Conservation (phyloP, 2,797 vertebrate genomes). For the Parauchenoglanis ngamensis region DNA sequence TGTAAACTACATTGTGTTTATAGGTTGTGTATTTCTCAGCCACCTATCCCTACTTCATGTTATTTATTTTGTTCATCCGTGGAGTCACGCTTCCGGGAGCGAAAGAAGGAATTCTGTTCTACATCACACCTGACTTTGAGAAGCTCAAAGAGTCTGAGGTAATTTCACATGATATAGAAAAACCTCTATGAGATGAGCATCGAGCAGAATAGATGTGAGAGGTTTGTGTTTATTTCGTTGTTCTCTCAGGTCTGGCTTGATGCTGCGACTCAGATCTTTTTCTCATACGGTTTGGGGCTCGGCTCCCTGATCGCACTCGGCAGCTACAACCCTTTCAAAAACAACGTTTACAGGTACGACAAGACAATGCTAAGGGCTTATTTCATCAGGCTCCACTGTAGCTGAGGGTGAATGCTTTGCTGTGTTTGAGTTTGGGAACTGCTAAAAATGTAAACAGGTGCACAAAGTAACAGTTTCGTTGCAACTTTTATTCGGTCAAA, state of each 20-base stretch:
- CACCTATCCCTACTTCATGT: constrained; percentile 96
- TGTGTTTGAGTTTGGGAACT: background rate
- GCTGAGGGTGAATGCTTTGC: too few relatives aligned
- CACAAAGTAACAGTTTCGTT: background rate
- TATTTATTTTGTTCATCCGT: constrained; percentile 94
- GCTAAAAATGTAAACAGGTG: background rate
- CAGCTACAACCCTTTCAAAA: constrained; percentile 97
- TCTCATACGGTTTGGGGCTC: constrained; percentile 95
- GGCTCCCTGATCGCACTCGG: constrained; percentile 97
- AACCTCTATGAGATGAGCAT: background rate
- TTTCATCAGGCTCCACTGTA: background rate
- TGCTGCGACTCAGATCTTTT: constrained; percentile 98
- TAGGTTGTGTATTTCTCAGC: constrained; percentile 99
- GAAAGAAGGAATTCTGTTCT: constrained; percentile 91
- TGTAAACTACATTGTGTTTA: constrained; percentile 43
- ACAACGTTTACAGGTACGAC: constrained; percentile 95
- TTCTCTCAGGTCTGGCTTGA: constrained; percentile 92
- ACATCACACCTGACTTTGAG: constrained; percentile 93
- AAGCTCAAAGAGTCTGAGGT: constrained; percentile 97
- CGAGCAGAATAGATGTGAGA: background rate
- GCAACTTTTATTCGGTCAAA: background rate
- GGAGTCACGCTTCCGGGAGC: constrained; percentile 95
- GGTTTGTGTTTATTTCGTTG: background rate
- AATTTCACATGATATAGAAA: constrained; percentile 51
- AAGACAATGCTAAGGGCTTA: background rate